Evolutionary conservation across 2,888 invertebrate genomes (phyloP).

Genomic region (Rhaphigaster nebulosa): DNA sequence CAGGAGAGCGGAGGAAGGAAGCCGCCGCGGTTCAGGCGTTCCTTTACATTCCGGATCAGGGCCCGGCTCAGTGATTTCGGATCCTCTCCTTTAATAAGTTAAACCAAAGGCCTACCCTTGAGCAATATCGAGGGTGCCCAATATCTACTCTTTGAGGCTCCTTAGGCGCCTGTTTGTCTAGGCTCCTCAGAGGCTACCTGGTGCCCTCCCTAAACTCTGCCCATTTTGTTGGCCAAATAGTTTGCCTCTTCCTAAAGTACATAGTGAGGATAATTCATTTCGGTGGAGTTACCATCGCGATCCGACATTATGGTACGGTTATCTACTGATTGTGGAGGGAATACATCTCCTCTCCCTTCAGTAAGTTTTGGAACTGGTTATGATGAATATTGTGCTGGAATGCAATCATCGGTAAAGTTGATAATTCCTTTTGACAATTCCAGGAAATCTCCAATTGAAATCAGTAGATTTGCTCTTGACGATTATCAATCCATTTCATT

Average conservation of each 20-base stretch:
- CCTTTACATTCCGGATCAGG: neutral
- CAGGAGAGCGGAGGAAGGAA: neutral
- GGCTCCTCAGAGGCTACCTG: neutral
- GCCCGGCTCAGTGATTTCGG: neutral
- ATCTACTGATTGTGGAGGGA: neutral
- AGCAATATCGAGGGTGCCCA: constrained; percentile 4
- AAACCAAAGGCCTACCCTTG: neutral
- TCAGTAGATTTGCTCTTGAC: too few relatives aligned
- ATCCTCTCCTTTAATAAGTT: constrained; percentile 44
- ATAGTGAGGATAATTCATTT: neutral
- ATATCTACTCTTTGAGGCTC: constrained; percentile 13
- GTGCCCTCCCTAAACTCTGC: neutral
- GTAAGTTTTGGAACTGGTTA: neutral
- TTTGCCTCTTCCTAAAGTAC: neutral
- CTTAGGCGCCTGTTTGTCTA: neutral
- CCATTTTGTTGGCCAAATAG: neutral
- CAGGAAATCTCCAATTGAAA: too few relatives aligned
- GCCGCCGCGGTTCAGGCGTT: neutral
- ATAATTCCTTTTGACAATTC: too few relatives aligned
- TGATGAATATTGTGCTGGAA: neutral
- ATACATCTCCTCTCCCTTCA: neutral
- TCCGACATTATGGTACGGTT: neutral
- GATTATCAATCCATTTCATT: too few relatives aligned
- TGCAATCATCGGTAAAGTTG: neutral
- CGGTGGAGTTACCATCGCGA: neutral